A percentile compares a stretch with the other conserved stretches of the same genome.
These are phyloP conservation scores for Laticauda laticaudata DNA, from an alignment of 2,113 vertebrate genomes.

Conservation along the genomic window DNA sequence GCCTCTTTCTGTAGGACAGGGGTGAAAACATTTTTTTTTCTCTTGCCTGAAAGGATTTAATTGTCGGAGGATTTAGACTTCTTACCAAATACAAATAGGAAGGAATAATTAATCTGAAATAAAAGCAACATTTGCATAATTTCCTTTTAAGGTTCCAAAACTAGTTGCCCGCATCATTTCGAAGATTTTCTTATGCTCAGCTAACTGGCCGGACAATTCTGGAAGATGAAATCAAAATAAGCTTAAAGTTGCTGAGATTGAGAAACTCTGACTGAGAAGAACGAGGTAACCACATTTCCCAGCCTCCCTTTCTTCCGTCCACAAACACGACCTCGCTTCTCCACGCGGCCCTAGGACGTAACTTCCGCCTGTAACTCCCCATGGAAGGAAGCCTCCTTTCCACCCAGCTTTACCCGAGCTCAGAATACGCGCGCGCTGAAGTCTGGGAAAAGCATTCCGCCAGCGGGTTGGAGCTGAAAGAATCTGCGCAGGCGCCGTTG, in stretches of 20 bases:
- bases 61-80: not conserved
- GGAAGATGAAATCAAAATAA: not conserved
- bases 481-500: not conserved
- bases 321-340: not conserved
- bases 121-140: not conserved
- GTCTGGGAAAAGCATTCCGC: slow-evolving; percentile 16
- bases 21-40: not conserved
- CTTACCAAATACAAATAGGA: not conserved
- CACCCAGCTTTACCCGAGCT: too few relatives aligned
- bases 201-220: not conserved
- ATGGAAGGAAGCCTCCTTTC: not conserved
- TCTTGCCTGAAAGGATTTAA: not conserved
- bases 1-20: not conserved
- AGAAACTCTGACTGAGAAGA: not conserved
- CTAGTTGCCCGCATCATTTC: too few relatives aligned
- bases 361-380: not conserved
- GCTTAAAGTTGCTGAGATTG: not conserved
- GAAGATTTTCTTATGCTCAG: not conserved
- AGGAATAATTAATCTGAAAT: not conserved
- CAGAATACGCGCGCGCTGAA: not conserved
- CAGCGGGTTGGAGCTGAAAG: not conserved
- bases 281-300: not conserved
- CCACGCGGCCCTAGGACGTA: not conserved
- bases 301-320: not conserved
- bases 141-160: not conserved